A percentile compares a stretch with the other conserved stretches of the same genome.
phyloP scores from a whole-genome alignment of 2,888 invertebrate genomes.

The Cheilosia vulpina region DNA sequence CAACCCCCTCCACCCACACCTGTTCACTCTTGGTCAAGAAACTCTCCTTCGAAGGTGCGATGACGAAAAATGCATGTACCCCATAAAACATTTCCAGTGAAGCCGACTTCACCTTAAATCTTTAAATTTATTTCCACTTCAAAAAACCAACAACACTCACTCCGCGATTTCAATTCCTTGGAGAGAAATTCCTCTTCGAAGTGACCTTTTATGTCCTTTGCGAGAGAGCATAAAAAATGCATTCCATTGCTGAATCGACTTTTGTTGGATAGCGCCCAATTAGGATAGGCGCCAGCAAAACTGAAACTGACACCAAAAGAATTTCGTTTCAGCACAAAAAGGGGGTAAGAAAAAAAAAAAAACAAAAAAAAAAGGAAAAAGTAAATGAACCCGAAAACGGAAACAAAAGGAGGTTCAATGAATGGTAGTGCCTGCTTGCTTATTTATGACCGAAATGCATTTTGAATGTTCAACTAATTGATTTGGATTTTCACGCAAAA shows the following conservation, averaged over 20 bases:
- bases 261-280: conserved; percentile 71
- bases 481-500: conserved; percentile 24
- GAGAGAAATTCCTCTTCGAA: conserved; percentile 3
- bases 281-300: conserved; percentile 71
- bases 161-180: background rate
- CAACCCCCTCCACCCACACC: too few species aligned
- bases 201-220: conserved; percentile 63
- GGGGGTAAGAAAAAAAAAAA: conserved; percentile 4
- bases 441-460: conserved; percentile 58
- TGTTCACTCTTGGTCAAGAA: too few species aligned
- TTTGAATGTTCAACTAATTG: conserved; percentile 54
- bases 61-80: too few species aligned
- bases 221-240: conserved; percentile 52
- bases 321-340: conserved; percentile 9
- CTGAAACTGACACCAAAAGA: conserved; percentile 67
- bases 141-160: background rate
- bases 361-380: conserved; percentile 20
- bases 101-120: too few species aligned
- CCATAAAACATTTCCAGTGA: too few species aligned
- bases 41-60: too few species aligned
- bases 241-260: conserved; percentile 60
- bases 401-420: conserved; percentile 46
- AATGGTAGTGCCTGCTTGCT: conserved; percentile 26
- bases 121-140: too few species aligned
- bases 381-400: conserved; percentile 60